phyloP scores from a whole-genome alignment of 2,797 vertebrate genomes.

The Ceryle rudis region DNA sequence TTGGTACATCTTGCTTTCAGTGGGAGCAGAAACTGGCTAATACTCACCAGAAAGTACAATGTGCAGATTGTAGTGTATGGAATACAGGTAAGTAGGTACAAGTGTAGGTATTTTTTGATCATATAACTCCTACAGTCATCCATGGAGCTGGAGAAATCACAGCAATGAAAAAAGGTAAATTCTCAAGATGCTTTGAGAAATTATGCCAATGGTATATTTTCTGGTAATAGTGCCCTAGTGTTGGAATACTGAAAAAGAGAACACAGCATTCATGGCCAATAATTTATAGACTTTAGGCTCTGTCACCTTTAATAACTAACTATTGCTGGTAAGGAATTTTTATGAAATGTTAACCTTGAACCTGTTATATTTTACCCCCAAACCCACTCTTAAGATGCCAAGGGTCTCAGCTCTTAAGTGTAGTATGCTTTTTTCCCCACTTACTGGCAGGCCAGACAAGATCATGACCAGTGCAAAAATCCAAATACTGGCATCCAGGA shows the following conservation, averaged over 20 bases:
- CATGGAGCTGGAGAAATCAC: background rate
- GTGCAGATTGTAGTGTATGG: background rate
- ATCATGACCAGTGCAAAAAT: background rate
- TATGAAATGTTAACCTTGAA: background rate
- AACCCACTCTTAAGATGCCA: background rate
- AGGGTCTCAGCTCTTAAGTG: background rate
- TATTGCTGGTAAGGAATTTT: background rate
- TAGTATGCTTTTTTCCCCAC: background rate
- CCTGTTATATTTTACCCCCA: background rate
- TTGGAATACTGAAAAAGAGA: background rate
- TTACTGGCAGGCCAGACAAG: background rate
- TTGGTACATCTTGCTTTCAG: background rate
- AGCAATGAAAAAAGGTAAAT: background rate
- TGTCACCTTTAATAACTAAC: background rate
- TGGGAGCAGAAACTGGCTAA: background rate
- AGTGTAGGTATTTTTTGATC: background rate
- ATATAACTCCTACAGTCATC: background rate
- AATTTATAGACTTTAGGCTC: background rate
- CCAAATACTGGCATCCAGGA: background rate
- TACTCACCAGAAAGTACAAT: background rate
- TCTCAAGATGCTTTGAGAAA: background rate
- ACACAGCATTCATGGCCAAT: background rate
- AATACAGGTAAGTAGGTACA: background rate
- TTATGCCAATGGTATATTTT: background rate
- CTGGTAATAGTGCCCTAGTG: background rate